phyloP scores from a whole-genome alignment of 2,888 invertebrate genomes.

The Nymphalis c-album region DNA sequence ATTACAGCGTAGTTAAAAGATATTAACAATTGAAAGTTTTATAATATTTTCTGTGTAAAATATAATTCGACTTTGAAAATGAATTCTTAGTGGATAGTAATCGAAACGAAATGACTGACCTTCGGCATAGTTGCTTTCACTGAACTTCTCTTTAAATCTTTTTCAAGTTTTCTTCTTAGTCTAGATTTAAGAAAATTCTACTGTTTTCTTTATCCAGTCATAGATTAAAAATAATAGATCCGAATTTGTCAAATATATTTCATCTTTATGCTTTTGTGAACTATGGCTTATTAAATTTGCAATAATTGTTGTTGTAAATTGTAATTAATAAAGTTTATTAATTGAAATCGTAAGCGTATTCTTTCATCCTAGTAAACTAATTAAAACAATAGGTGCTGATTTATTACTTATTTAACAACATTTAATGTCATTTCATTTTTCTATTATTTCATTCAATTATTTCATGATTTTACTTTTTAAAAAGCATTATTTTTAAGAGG shows the following conservation, averaged over 20 bases:
- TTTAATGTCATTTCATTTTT: too few species aligned
- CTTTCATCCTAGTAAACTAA: conserved; percentile 11
- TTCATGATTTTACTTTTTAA: not conserved
- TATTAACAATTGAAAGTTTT: not conserved
- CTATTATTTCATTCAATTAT: not conserved
- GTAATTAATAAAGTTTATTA: conserved; percentile 24
- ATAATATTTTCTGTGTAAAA: not conserved
- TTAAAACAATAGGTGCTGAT: not conserved
- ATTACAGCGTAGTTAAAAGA: not conserved
- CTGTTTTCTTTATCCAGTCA: conserved; percentile 15
- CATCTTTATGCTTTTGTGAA: conserved; percentile 29
- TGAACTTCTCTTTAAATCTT: not conserved
- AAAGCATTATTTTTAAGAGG: not conserved
- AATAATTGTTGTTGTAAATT: conserved; percentile 20
- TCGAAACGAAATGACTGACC: conserved; percentile 31
- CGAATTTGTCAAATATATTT: conserved; percentile 21
- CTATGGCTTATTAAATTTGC: conserved; percentile 22
- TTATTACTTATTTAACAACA: too few species aligned
- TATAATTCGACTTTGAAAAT: not conserved
- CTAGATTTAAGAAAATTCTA: conserved; percentile 3
- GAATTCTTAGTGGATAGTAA: conserved; percentile 15
- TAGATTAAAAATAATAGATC: conserved; percentile 16
- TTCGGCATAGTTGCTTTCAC: conserved; percentile 25
- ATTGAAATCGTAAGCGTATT: conserved; percentile 4
- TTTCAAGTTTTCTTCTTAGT: conserved; percentile 7